Base-by-base conservation (phyloP, 1,140 invertebrate genomes). In the Heterodera carotae region DNA sequence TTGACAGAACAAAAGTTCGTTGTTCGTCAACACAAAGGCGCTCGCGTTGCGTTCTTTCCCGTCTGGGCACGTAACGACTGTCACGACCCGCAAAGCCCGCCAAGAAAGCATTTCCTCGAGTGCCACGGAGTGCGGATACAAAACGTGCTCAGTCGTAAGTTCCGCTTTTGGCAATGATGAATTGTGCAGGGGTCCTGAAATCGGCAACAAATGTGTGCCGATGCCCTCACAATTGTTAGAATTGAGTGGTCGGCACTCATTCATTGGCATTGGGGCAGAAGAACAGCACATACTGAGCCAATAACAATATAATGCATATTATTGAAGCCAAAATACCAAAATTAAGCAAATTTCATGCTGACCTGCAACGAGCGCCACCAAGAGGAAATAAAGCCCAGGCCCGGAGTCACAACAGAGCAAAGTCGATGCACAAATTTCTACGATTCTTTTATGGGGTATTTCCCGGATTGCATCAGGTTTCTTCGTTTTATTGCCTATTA, bases 151-250 rank as follows among this genome's bases (percentile, higher is more conserved):
- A 72, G 33, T 31, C 67, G 78, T 79, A 12, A 62, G 78, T 71
- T 59, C 64, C 27, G 27, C 0, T 29, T 6, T 66, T 62, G 72
- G 77, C 77, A 39, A 29, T 78, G 77, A 78, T 78, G 77, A 78
- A 78, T 68, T 78, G 77, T 78, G 77, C 77, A 78, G 77, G 77
- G 77, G 77, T 78, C 71, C 77, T 78, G 77, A 78, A 78, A 78
- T 78, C 62, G 76, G 77, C 60, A 69, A 64, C 1, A 69, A 10
- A 78, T 78, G 77, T 78, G 77, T 48, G 76, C 75, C 29, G 27
- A 77, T 77, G 74, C 59, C 70, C 25, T 64, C 25, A 25, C 69
- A 31, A 12, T 25, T 12, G n/a, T n/a, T n/a, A 27, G 12, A 31
- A 53, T 10, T 27, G 48, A 12, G 31, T 64, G 36, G 15, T 48